A percentile compares a stretch with the other conserved stretches of the same genome.
Evolutionary conservation across 1,140 invertebrate species (phyloP).

Genomic region (Oncopeltus fasciatus): DNA sequence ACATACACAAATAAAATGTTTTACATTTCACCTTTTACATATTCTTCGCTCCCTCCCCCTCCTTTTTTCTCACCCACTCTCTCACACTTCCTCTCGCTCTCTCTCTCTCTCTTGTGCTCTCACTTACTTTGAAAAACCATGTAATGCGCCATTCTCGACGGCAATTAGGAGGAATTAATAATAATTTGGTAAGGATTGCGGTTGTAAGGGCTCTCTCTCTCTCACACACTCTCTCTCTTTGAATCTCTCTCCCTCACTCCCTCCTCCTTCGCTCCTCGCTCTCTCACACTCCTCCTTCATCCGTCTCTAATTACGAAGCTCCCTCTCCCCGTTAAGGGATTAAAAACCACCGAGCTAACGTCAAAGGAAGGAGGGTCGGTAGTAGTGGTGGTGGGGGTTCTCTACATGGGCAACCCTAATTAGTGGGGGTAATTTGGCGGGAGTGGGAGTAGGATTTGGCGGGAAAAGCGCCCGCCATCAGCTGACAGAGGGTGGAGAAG

Average conservation of each 20-base stretch:
- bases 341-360: slow-evolving; percentile 6
- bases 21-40: too few species aligned
- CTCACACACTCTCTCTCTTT: not conserved
- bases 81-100: not conserved
- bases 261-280: not conserved
- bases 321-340: not conserved
- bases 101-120: not conserved
- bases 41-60: not conserved
- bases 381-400: too few species aligned
- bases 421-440: slow-evolving; percentile 1
- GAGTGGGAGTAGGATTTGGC: not conserved
- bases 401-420: not conserved
- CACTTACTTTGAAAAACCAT: not conserved
- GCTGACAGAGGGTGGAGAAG: too few species aligned
- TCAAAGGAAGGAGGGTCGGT: not conserved
- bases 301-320: not conserved
- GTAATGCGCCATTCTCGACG: not conserved
- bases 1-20: too few species aligned
- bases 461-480: not conserved
- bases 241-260: not conserved
- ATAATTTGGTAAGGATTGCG: not conserved
- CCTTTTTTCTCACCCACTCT: not conserved
- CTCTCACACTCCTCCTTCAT: too few species aligned
- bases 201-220: not conserved
- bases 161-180: slow-evolving; percentile 6